phyloP scores from a whole-genome alignment of 2,888 invertebrate species.

The Nasonovia ribisnigri region DNA sequence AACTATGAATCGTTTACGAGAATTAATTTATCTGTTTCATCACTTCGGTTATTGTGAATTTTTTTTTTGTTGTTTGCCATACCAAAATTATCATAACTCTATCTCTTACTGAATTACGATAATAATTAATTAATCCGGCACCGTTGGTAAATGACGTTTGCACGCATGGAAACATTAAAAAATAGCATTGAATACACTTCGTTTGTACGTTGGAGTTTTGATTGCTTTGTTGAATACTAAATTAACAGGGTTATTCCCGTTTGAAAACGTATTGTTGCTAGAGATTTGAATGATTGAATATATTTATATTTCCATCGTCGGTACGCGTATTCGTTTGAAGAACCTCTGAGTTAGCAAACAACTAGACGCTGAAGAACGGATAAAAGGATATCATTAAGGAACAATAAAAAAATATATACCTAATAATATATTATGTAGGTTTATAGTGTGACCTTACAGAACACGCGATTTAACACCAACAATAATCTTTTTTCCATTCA shows the following conservation, averaged over 20 bases:
- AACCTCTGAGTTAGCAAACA: background rate
- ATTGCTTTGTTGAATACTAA: background rate
- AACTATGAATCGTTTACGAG: background rate
- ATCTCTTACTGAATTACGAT: background rate
- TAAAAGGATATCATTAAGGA: conserved; percentile 34
- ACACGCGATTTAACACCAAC: conserved; percentile 20
- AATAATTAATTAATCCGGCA: background rate
- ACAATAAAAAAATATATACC: conserved; percentile 15
- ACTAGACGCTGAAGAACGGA: background rate
- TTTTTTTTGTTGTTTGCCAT: background rate
- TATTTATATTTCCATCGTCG: background rate
- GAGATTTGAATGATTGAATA: conserved; percentile 12
- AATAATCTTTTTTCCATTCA: background rate
- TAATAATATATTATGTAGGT: background rate
- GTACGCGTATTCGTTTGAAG: background rate
- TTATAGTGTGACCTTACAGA: background rate
- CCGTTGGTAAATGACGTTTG: background rate
- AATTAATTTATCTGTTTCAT: background rate
- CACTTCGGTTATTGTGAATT: background rate
- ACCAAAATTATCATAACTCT: background rate
- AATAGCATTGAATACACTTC: background rate
- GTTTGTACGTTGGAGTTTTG: background rate
- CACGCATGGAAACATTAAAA: background rate
- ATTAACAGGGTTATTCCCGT: background rate
- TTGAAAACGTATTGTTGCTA: background rate